These are phyloP conservation scores for Heteromyza rotundicornis DNA, from an alignment of 2,888 invertebrate species.

Conservation along the genomic window DNA sequence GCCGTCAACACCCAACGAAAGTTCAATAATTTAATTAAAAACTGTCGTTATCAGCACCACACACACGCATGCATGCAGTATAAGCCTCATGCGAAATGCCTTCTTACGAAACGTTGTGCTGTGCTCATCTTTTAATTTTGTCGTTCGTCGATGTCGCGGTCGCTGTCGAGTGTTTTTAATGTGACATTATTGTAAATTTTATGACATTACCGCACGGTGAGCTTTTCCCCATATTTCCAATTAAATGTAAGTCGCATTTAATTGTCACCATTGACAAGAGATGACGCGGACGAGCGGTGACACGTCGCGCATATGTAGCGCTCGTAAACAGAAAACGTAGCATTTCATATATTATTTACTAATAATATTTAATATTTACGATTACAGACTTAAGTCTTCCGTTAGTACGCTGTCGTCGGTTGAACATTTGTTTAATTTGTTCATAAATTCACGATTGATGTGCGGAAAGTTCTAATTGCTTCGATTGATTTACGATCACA, in stretches of 20 bases:
- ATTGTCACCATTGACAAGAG: neutral
- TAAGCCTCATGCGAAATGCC: no score
- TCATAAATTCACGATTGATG: slow-evolving; percentile 23
- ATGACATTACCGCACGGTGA: slow-evolving; percentile 20
- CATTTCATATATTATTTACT: neutral
- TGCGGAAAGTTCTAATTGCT: slow-evolving; percentile 13
- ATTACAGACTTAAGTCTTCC: no score
- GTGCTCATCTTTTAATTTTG: neutral
- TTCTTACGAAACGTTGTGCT: no score
- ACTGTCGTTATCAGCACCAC: neutral
- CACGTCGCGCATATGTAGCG: slow-evolving; percentile 6
- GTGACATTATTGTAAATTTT: slow-evolving; percentile 25
- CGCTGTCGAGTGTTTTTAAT: slow-evolving; percentile 10
- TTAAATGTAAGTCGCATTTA: neutral
- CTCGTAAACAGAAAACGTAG: slow-evolving; percentile 11
- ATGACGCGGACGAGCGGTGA: neutral
- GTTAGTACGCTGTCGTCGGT: slow-evolving; percentile 1
- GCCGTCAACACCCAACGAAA: neutral
- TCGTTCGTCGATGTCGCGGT: no score
- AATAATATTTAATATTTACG: neutral
- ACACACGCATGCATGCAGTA: no score
- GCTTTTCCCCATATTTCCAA: neutral
- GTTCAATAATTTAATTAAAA: slow-evolving; percentile 12
- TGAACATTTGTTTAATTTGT: slow-evolving; percentile 12
- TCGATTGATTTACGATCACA: neutral